Percentiles rank a stretch among this genome's conserved stretches.
These are phyloP conservation scores for Anabacerthia variegaticeps DNA, from an alignment of 2,797 vertebrate genomes.

Conservation along the genomic window DNA sequence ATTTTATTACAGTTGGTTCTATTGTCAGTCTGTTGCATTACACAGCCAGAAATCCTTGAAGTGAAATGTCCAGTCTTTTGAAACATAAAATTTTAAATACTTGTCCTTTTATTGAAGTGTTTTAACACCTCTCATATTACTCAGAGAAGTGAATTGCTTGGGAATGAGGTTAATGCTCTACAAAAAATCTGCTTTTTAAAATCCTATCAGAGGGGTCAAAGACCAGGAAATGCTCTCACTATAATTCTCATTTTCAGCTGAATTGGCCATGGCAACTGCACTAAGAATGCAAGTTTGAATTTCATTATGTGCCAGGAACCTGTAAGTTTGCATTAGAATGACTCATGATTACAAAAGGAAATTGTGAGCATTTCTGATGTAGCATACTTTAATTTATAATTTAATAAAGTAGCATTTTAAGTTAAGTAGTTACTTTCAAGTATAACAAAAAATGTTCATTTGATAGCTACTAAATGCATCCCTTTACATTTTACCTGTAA, in stretches of 20 bases:
- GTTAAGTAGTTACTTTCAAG: slow-evolving; percentile 64
- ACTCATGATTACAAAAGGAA: slow-evolving; percentile 65
- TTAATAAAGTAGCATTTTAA: slow-evolving; percentile 69
- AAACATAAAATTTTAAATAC: slow-evolving; percentile 66
- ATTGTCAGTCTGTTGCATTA: slow-evolving; percentile 22
- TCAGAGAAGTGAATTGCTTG: slow-evolving; percentile 61
- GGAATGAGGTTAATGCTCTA: slow-evolving; percentile 71
- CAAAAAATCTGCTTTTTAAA: slow-evolving; percentile 73
- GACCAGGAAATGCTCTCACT: slow-evolving; percentile 75
- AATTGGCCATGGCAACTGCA: slow-evolving; percentile 72
- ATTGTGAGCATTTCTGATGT: slow-evolving; percentile 59
- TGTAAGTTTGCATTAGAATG: slow-evolving; percentile 78
- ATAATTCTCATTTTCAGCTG: slow-evolving; percentile 78
- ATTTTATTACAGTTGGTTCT: slow-evolving; percentile 24
- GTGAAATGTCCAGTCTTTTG: slow-evolving; percentile 58
- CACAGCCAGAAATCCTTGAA: slow-evolving; percentile 49
- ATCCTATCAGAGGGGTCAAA: slow-evolving; percentile 74
- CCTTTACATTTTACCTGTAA: slow-evolving; percentile 69
- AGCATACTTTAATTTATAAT: slow-evolving; percentile 73
- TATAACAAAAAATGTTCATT: slow-evolving; percentile 57
- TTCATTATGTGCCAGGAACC: slow-evolving; percentile 73
- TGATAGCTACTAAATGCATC: slow-evolving; percentile 61
- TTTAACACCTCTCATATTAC: slow-evolving; percentile 67
- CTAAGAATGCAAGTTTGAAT: slow-evolving; percentile 76
- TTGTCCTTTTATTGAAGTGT: slow-evolving; percentile 64